A percentile compares a stretch with the other conserved stretches of the same genome.
Evolutionary conservation across 2,797 vertebrate genomes (phyloP).

Genomic region (Protosalanx chinensis): DNA sequence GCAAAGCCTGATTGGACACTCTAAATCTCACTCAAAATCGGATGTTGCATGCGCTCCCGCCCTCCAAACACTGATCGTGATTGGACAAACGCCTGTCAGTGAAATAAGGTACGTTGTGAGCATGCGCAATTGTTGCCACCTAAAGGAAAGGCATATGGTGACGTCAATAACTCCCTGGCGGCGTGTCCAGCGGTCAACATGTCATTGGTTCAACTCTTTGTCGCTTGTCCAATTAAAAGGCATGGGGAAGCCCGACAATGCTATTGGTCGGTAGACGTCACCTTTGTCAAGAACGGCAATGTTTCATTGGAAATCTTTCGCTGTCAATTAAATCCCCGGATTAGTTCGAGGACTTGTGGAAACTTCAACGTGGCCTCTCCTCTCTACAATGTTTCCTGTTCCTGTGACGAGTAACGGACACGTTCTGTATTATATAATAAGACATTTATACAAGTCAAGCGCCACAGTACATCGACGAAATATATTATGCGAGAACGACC

Average conservation of each 20-base stretch:
- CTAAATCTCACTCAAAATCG: conserved; percentile 36
- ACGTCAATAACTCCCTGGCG: conserved; percentile 55
- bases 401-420: conserved; percentile 55
- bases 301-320: conserved; percentile 21
- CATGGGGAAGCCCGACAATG: fast-evolving
- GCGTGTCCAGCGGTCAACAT: conserved; percentile 19
- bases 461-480: neutral
- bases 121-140: conserved; percentile 42
- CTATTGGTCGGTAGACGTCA: conserved; percentile 48
- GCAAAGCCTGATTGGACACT: conserved; percentile 57
- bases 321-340: conserved; percentile 57
- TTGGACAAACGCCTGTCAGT: conserved; percentile 51
- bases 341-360: conserved; percentile 44
- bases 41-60: conserved; percentile 29
- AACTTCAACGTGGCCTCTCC: conserved; percentile 75
- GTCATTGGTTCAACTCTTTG: conserved; percentile 46
- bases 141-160: conserved; percentile 27
- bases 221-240: conserved; percentile 44
- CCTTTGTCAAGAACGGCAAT: neutral
- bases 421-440: neutral
- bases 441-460: neutral
- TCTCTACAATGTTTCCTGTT: conserved; percentile 49
- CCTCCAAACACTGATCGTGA: conserved; percentile 52
- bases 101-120: conserved; percentile 8
- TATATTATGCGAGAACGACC: neutral